Evolutionary conservation across 2,113 vertebrate species (phyloP), one percentile per base, ranked within the genome.

Genomic region (Catagonus wagneri): DNA sequence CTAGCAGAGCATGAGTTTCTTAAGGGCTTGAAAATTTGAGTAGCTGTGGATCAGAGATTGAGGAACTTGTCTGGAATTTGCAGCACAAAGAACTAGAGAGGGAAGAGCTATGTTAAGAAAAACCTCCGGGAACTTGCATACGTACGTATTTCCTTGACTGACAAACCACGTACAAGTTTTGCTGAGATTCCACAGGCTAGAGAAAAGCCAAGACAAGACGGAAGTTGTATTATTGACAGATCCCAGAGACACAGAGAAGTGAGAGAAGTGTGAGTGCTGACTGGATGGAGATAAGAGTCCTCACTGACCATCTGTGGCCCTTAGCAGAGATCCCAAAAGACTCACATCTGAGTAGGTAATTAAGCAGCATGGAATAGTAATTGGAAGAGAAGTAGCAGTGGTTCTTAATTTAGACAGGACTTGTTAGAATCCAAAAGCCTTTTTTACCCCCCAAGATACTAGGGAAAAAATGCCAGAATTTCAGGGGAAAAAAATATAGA

Each of bases 341-440:
- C 13, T 36, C 60, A 78, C 29, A 76, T 13, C 27, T 60, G 66
- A 60, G 12, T 36, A 16, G 14, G 4, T 69, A 54, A 54, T 6
- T 54, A 86, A 36, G 4, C 14, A 50, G 7, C 39, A 61, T 14
- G 9, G 25, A 69, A 10, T n/a, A 85, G 14, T 36, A 58, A 14
- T 4, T 25, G 4, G 4, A n/a, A 12, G 14, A 81, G 27, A 89
- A 74, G 72, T 32, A 83, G 69, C 39, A 58, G 60, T 50, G 68
- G 6, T 68, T 89, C 27, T 61, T 81, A 71, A 93, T 84, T 95
- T 65, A 89, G 23, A 17, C 17, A 58, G 61, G 14, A 69, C 25
- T 58, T 58, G 1, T 50, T 84, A 58, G 16, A 91, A 71, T 80
- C 16, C 34, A 91, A 61, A 89, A 69, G 11, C 13, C 23, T 27